These are phyloP conservation scores for Athalia cordata DNA, from an alignment of 2,888 invertebrate genomes.

Conservation along the genomic window DNA sequence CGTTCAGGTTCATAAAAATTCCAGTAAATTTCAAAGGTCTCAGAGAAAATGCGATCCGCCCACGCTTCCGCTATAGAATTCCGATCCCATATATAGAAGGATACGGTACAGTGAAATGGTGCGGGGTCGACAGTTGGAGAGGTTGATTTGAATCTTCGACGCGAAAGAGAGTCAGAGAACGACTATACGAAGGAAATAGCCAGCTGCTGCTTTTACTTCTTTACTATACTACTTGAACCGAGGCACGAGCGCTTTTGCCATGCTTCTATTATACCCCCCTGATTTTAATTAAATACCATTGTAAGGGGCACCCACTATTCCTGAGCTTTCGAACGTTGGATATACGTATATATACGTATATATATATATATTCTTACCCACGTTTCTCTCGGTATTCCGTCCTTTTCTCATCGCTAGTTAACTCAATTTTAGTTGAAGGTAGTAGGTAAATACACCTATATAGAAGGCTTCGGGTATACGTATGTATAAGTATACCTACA, in stretches of 20 bases:
- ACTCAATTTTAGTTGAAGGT: constrained; percentile 1
- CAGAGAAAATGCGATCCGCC: background rate
- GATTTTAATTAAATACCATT: constrained; percentile 55
- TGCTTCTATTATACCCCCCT: background rate
- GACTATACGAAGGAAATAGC: constrained; percentile 20
- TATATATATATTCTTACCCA: constrained; percentile 2
- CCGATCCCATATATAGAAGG: background rate
- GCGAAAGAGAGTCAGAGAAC: constrained; percentile 22
- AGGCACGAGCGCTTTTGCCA: background rate
- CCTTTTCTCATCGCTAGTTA: constrained; percentile 5
- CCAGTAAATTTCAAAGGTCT: background rate
- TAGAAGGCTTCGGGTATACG: background rate
- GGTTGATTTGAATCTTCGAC: constrained; percentile 24
- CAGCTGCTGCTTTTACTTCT: constrained; percentile 5
- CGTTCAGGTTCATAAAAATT: constrained; percentile 18
- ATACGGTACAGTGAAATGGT: no score
- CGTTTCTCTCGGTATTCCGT: background rate
- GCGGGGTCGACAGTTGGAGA: background rate
- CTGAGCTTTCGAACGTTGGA: background rate
- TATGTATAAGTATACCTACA: background rate
- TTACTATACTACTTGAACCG: background rate
- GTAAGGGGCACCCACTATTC: constrained; percentile 22
- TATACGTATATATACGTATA: background rate
- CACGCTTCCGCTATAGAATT: background rate
- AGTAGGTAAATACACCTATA: background rate